These are phyloP conservation scores for Diadumene lineata DNA, from an alignment of 92 coral and sea anemone species.

Conservation along the genomic window DNA sequence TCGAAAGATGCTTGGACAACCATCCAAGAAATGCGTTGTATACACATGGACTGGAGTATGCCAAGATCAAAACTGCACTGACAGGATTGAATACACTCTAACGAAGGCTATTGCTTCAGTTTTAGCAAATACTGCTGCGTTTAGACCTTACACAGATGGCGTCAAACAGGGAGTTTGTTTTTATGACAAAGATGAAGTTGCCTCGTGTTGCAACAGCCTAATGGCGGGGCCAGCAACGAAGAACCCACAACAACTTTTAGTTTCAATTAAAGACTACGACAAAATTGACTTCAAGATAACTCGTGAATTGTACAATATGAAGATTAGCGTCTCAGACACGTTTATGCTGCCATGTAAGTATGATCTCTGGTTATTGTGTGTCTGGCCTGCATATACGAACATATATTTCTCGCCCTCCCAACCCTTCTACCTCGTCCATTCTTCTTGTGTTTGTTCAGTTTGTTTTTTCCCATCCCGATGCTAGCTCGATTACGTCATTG, in stretches of 20 bases:
- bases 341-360: background rate
- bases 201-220: background rate
- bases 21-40: background rate
- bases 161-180: background rate
- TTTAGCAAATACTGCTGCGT: background rate
- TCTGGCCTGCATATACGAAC: background rate
- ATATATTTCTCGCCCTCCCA: too few species aligned
- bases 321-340: background rate
- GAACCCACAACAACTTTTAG: background rate
- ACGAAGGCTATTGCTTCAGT: background rate
- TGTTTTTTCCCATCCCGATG: too few species aligned
- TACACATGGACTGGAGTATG: background rate
- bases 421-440: too few species aligned
- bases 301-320: background rate
- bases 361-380: background rate
- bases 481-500: too few species aligned
- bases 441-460: too few species aligned
- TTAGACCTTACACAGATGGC: background rate
- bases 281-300: background rate
- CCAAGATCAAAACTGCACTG: background rate
- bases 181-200: background rate
- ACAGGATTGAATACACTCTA: background rate
- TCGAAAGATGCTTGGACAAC: background rate
- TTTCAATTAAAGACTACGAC: background rate
- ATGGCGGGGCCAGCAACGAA: background rate